Evolutionary conservation across 37 sponge, comb jelly and placozoan species (phyloP).

Genomic region (Cladorhizidae sp.): DNA sequence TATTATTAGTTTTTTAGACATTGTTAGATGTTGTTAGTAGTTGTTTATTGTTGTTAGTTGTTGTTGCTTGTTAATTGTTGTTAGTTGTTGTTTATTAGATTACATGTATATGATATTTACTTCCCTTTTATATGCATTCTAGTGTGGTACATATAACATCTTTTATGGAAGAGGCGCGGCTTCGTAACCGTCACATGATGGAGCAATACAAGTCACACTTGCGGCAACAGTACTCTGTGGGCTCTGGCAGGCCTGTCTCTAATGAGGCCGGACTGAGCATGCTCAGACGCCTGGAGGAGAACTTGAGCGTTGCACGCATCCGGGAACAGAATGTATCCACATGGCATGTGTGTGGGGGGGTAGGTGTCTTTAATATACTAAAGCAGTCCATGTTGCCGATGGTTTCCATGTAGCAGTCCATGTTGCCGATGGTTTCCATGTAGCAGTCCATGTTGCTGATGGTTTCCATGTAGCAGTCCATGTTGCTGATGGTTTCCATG

Average conservation of each 20-base stretch:
- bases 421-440: too few relatives aligned
- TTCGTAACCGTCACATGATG: conserved; percentile 68
- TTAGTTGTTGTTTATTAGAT: too few relatives aligned
- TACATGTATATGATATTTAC: too few relatives aligned
- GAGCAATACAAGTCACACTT: conserved; percentile 68
- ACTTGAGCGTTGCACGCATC: conserved; percentile 69
- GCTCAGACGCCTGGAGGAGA: conserved; percentile 72
- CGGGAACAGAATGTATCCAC: conserved; percentile 46
- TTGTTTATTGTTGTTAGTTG: too few relatives aligned
- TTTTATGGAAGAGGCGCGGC: conserved; percentile 52
- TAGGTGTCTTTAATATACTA: conserved; percentile 2
- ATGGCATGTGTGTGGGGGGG: conserved; percentile 11
- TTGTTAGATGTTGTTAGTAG: too few relatives aligned
- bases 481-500: too few relatives aligned
- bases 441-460: too few relatives aligned
- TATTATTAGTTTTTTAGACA: too few relatives aligned
- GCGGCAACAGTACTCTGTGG: not conserved
- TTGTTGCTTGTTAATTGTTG: too few relatives aligned
- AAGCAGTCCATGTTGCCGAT: not conserved
- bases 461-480: too few relatives aligned
- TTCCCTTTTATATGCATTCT: too few relatives aligned
- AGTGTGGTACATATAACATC: conserved; percentile 12
- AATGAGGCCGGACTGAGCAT: conserved; percentile 41
- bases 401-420: too few relatives aligned
- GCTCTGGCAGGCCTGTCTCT: conserved; percentile 1